These are phyloP conservation scores for Pelusios castaneus DNA, from an alignment of 2,113 vertebrate genomes.

Conservation along the genomic window DNA sequence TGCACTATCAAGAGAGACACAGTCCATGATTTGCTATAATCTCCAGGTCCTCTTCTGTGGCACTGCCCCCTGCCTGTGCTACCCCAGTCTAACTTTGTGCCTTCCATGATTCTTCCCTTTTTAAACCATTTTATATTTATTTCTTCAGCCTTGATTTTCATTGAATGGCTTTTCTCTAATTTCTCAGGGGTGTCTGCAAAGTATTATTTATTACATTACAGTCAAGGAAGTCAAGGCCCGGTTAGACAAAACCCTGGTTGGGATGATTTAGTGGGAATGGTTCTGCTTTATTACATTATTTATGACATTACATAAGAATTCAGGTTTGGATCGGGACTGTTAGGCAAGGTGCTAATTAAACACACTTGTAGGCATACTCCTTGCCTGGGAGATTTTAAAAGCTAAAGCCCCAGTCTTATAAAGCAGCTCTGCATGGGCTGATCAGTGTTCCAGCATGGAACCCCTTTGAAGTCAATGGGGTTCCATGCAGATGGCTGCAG, in stretches of 20 bases:
- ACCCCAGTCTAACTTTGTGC: not conserved
- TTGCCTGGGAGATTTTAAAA: not conserved
- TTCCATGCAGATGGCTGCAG: not conserved
- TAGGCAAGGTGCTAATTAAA: not conserved
- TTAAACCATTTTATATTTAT: not conserved
- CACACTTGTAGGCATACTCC: not conserved
- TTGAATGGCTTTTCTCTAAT: not conserved
- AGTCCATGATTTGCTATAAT: accelerated
- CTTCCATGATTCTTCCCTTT: not conserved
- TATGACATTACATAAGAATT: not conserved
- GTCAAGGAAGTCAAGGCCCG: too few relatives aligned
- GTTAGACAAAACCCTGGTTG: too few relatives aligned
- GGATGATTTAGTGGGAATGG: too few relatives aligned
- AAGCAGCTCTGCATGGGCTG: not conserved
- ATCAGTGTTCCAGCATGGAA: not conserved
- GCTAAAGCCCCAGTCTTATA: not conserved
- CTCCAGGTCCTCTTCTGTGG: accelerated
- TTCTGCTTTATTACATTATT: too few relatives aligned
- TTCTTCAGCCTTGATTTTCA: not conserved
- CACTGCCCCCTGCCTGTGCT: not conserved
- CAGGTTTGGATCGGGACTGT: not conserved
- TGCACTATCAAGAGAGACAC: not conserved
- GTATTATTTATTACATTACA: not conserved
- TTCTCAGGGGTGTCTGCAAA: not conserved
- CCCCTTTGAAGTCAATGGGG: not conserved